Evolutionary conservation across 2,888 invertebrate genomes (phyloP).

Genomic region (Temnothorax ravouxi): DNA sequence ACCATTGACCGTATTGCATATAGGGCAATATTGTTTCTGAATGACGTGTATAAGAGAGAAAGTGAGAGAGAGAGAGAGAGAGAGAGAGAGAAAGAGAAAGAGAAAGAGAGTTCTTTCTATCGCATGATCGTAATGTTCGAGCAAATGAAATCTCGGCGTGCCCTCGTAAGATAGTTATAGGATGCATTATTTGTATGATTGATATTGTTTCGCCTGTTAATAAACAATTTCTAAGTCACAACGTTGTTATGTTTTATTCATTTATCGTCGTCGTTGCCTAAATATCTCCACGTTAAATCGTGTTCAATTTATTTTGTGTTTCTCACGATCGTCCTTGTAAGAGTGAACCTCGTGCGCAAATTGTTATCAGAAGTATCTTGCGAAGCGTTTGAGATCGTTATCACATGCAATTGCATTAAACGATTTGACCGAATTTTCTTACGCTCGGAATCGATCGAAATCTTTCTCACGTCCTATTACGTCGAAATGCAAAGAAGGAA

Average conservation of each 20-base stretch:
- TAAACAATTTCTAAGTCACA: slow-evolving; percentile 83
- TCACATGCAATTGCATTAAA: neutral
- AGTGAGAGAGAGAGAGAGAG: neutral
- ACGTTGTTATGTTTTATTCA: slow-evolving; percentile 38
- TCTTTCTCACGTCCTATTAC: neutral
- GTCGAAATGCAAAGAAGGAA: neutral
- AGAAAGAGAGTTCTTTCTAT: neutral
- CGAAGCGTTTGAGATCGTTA: neutral
- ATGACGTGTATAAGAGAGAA: neutral
- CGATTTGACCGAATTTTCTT: neutral
- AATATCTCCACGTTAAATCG: neutral
- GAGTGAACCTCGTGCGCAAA: neutral
- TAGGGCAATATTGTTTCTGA: slow-evolving; percentile 1
- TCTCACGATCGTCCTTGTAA: neutral
- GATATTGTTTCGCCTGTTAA: slow-evolving; percentile 81
- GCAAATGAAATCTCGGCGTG: slow-evolving; percentile 38
- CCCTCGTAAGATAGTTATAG: slow-evolving; percentile 66
- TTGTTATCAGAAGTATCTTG: neutral
- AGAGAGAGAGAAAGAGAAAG: too few relatives aligned
- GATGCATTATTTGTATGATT: slow-evolving; percentile 74
- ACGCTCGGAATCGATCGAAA: neutral
- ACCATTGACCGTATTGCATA: slow-evolving; percentile 20
- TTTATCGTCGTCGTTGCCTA: neutral
- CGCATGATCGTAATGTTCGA: slow-evolving; percentile 20
- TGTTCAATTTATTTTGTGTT: neutral